These are phyloP conservation scores for Acropora tenuis DNA, from an alignment of 64 coral and sea anemone species.

Conservation along the genomic window DNA sequence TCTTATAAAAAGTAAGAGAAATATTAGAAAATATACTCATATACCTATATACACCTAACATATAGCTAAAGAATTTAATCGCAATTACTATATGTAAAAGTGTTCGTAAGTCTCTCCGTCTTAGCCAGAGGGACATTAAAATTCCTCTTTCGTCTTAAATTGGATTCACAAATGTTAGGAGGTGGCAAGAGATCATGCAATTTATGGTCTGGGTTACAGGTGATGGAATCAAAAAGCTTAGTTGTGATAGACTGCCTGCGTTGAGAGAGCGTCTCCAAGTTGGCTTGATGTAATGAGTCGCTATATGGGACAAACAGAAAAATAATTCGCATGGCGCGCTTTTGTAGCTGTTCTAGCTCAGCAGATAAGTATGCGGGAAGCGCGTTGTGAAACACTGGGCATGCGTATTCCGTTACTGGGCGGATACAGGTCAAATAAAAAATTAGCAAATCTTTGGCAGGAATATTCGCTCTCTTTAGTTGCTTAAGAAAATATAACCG, in stretches of 20 bases:
- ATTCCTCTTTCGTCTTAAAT: too few relatives aligned
- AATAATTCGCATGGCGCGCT: not conserved
- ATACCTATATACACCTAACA: too few relatives aligned
- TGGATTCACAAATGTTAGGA: too few relatives aligned
- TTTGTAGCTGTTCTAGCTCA: constrained; percentile 6
- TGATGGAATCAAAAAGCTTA: not conserved
- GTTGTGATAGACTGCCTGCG: constrained; percentile 12
- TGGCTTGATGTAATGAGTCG: not conserved
- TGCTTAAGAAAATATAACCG: constrained; percentile 42
- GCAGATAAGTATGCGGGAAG: constrained; percentile 37
- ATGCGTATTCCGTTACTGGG: constrained; percentile 55
- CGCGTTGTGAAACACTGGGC: constrained; percentile 38
- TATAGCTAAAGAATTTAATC: too few relatives aligned
- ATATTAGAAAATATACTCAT: too few relatives aligned
- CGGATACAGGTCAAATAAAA: constrained; percentile 47
- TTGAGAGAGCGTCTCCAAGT: not conserved
- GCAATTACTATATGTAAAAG: too few relatives aligned
- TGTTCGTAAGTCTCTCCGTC: too few relatives aligned
- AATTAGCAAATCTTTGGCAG: constrained; percentile 31
- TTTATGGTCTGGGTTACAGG: too few relatives aligned
- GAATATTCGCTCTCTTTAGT: constrained; percentile 52
- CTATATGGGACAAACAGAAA: constrained; percentile 4
- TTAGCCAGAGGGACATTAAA: too few relatives aligned
- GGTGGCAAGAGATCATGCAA: too few relatives aligned
- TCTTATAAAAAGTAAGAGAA: too few relatives aligned